Conservation (phyloP, 2,888 invertebrate species). For the Isoperla grammatica region DNA sequence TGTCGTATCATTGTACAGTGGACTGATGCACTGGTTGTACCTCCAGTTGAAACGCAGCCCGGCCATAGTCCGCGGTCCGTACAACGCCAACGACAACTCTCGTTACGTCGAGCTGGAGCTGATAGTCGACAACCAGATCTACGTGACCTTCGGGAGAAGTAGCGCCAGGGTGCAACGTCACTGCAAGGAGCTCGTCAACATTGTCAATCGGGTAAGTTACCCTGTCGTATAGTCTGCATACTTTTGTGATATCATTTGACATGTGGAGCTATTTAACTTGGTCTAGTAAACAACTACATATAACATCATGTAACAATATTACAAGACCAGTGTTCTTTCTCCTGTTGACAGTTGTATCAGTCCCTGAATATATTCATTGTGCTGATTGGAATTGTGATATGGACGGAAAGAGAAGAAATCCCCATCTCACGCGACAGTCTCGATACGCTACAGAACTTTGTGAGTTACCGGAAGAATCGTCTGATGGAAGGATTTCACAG, state of each 20-base stretch:
- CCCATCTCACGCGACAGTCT: constrained; percentile 46
- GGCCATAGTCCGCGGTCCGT: constrained; percentile 64
- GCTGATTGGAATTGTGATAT: constrained; percentile 91
- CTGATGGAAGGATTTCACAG: constrained; percentile 48
- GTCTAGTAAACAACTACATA: too few species aligned
- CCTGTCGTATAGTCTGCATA: too few species aligned
- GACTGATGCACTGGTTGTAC: too few species aligned
- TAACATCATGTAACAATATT: too few species aligned
- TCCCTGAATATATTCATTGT: constrained; percentile 94
- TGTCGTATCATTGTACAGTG: too few species aligned
- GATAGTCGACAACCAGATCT: constrained; percentile 59
- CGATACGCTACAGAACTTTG: constrained; percentile 49
- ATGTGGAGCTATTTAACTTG: too few species aligned
- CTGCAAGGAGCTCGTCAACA: constrained; percentile 89
- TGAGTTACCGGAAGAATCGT: constrained; percentile 48
- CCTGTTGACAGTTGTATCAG: constrained; percentile 67
- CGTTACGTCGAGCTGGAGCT: constrained; percentile 83
- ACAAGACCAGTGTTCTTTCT: too few species aligned
- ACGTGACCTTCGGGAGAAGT: constrained; percentile 68
- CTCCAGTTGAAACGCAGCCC: too few species aligned
- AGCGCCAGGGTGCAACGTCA: constrained; percentile 67
- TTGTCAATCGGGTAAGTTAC: constrained; percentile 69
- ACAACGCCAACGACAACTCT: constrained; percentile 76
- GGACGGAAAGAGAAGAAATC: constrained; percentile 88
- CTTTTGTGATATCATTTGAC: too few species aligned